Base-by-base conservation (phyloP, 2,113 vertebrate species). In the Macquaria ambigua region DNA sequence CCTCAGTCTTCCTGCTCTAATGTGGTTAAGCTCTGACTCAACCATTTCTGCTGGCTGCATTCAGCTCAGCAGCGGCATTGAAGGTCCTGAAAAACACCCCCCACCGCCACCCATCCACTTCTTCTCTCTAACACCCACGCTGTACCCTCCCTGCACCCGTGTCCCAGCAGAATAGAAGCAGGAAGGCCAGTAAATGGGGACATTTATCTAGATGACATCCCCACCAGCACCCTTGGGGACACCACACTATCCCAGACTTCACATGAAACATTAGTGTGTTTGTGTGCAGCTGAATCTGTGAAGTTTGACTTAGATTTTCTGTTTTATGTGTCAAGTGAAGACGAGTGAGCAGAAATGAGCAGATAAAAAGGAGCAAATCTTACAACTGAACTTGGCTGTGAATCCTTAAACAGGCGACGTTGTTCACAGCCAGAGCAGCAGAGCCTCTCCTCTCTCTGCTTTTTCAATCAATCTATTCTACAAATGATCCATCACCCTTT, bases 191-290 rank as follows among this genome's bases (percentile, higher is more conserved):
- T 53, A 91, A 90, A 93, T 90, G 72, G 64, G 74, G 90, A 82
- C 88, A 95, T 95, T 94, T 91, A 93, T 96, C 93, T 94, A 79
- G 87, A 81, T 94, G 93, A 93, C 88, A 82, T 85, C 70, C 82
- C 91, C 90, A 93, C 90, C 84, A 90, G 74, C 67, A 79, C 72
- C 82, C 80, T 79, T 85, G 79, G 91, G 92, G 84, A 88, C 55
- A 18, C 46, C 0, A 55, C 69, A 28, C 53, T 76, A 15, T 46
- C 4, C 11, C 21, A 37, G 59, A 71, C 67, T 77, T 73, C 70
- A 79, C 61, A 21, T 55, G 64, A 76, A 64, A 37, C 52, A n/a
- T 20, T 39, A 16, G 52, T 46, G 46, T 52, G 72, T 79, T 53
- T 55, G 39, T 63, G 67, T 28, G 61, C 53, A 11, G 58, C 6